Percentiles rank a stretch among this genome's conserved stretches.
Conservation (phyloP, 2,888 invertebrate species). For the Aspidiotus rigidus region DNA sequence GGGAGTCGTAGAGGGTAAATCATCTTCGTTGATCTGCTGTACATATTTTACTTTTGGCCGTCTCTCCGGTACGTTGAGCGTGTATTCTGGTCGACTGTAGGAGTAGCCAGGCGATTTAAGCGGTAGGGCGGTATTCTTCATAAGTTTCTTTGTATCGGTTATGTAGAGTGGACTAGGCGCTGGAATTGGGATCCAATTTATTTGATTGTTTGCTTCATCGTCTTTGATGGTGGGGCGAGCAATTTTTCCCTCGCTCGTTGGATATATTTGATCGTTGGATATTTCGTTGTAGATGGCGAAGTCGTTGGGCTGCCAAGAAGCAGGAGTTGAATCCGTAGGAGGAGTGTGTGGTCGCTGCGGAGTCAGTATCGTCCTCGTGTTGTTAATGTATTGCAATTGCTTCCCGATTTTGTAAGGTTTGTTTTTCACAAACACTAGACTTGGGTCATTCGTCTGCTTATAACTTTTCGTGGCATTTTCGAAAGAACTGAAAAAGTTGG, state of each 20-base stretch:
- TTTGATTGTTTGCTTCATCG: constrained; percentile 36
- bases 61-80: constrained; percentile 39
- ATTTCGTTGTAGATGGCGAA: constrained; percentile 43
- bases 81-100: constrained; percentile 40
- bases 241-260: constrained; percentile 32
- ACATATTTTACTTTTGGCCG: constrained; percentile 9
- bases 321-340: neutral
- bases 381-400: constrained; percentile 13
- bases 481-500: constrained; percentile 68
- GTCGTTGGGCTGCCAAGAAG: constrained; percentile 41
- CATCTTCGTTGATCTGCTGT: constrained; percentile 12
- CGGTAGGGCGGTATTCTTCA: constrained; percentile 20
- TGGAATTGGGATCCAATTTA: constrained; percentile 40
- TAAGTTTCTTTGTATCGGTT: constrained; percentile 37
- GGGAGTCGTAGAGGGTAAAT: constrained; percentile 20
- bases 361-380: neutral
- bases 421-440: neutral
- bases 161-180: constrained; percentile 39
- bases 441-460: neutral
- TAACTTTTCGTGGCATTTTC: neutral
- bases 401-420: constrained; percentile 19
- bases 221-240: constrained; percentile 34
- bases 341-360: neutral
- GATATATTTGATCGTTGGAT: constrained; percentile 41
- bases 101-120: constrained; percentile 33